Evolutionary conservation across 2,797 vertebrate species (phyloP), one percentile per base, ranked within the genome.

Genomic region (Hippocampus kuda): DNA sequence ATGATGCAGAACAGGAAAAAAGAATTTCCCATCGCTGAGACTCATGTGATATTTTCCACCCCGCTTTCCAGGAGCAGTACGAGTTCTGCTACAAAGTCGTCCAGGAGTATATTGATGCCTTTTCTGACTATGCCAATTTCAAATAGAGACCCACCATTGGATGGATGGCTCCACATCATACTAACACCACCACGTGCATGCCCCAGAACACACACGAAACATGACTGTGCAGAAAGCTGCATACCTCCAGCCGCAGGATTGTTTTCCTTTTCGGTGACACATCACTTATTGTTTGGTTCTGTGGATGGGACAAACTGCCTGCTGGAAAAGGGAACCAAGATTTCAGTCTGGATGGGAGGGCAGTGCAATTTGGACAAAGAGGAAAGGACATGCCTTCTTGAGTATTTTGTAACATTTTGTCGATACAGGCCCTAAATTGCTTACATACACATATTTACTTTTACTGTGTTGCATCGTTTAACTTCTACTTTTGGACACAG

Each of bases 21-120:
- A 38, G 6, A 38, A 38, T 38, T 38, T 38, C 7, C 34, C 34
- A 38, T 38, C 34, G 34, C 7, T 38, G 34, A 38, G 34, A 38
- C 34, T 38, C 6, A 65, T 27, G 15, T 48, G 63, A 38, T 54
- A 20, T 66, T 51, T 51, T 34, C n/a, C n/a, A 24, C 30, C 18
- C 27, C 26, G 44, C 34, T 18, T 38, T 79, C 62, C 87, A 98
- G 97, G 97, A 99, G 89, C 97, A 99, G 92, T 99, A 99, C 53
- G 97, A 99, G 89, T 99, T 98, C 92, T 99, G 96, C 91, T 99
- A 99, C 93, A 99, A 96, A 90, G 96, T 99, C 91, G 96, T 99
- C 88, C 97, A 99, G 88, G 96, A 99, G 80, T 99, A 98, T 49
- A 97, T 99, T 9, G 97, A 99, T 83, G 96, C 96, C 71, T 99